Base-by-base conservation (phyloP, 2,797 vertebrate species). In the Megaceryle alcyon region DNA sequence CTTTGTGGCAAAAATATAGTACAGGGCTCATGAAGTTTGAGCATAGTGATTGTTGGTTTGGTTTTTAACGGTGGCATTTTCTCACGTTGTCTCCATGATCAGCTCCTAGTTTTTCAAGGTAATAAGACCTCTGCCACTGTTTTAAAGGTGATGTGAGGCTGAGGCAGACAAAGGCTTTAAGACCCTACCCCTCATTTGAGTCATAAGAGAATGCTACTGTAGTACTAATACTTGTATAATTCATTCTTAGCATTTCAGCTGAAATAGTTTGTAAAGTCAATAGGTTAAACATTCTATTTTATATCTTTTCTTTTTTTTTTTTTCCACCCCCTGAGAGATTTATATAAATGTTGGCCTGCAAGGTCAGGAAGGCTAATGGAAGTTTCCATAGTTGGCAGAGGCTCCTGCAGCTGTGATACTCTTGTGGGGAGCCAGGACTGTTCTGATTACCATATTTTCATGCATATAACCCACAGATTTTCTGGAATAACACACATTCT, bases 341-440 rank as follows among this genome's bases (percentile, higher is more conserved):
- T 85, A 82, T 71, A 43, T 82, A 82, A 87, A 68, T 70, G 43
- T 93, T 96, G 81, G 81, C 86, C 75, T 90, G 41, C 12, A 11
- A 84, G 86, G 51, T 83, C 84, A 78, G 49, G 72, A 87, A 90
- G 65, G 57, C 78, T 85, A 65, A 69, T 93, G 88, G 70, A 93
- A 91, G 57, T 94, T 96, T 96, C 75, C 35, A 29, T 69, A 84
- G 88, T 49, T 96, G 94, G 88, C 93, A 89, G 86, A 88, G 54
- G n/a, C 35, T 88, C 25, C 56, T 68, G 88, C 90, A 96, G 86
- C 94, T 96, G 92, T 91, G 71, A 87, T 87, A 41, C 28, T 60
- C 44, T 65, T 88, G 72, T 90, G 35, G 68, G 59, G 59, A 96
- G 93, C 57, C 68, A 82, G 82, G 26, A 26, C 54, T 71, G 20